Conservation (phyloP, 2,113 vertebrate species). For the Hippoglossus stenolepis region DNA sequence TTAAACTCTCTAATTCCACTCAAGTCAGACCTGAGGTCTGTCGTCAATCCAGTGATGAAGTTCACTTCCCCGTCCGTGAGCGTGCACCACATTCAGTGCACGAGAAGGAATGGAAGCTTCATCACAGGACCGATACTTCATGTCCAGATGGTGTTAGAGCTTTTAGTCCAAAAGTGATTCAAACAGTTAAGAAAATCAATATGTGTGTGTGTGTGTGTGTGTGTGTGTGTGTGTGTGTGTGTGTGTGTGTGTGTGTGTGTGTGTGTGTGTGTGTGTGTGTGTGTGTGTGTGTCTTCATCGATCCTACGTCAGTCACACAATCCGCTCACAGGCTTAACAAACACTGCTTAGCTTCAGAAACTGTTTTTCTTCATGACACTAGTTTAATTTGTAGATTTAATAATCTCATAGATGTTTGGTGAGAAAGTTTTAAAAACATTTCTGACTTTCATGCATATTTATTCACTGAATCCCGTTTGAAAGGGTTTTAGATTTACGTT, state of each 20-base stretch:
- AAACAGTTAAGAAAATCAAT: slow-evolving; percentile 25
- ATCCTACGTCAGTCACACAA: slow-evolving; percentile 10
- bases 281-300: slow-evolving; percentile 19
- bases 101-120: not conserved
- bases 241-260: too few relatives aligned
- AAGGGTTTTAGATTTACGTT: too few relatives aligned
- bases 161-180: slow-evolving; percentile 17
- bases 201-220: slow-evolving; percentile 2
- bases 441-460: not conserved
- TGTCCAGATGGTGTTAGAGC: slow-evolving; percentile 2
- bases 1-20: too few relatives aligned
- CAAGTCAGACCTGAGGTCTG: not conserved
- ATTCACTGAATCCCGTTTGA: not conserved
- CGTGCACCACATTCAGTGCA: not conserved
- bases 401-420: not conserved
- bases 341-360: not conserved
- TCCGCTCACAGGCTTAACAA: not conserved
- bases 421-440: not conserved
- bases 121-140: too few relatives aligned
- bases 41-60: not conserved
- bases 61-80: not conserved
- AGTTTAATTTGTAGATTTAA: not conserved
- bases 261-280: too few relatives aligned
- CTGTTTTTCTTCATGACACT: not conserved
- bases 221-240: too few relatives aligned